Evolutionary conservation across 2,113 vertebrate genomes (phyloP), one percentile per base, ranked within the genome.

Genomic region (Strix uralensis): DNA sequence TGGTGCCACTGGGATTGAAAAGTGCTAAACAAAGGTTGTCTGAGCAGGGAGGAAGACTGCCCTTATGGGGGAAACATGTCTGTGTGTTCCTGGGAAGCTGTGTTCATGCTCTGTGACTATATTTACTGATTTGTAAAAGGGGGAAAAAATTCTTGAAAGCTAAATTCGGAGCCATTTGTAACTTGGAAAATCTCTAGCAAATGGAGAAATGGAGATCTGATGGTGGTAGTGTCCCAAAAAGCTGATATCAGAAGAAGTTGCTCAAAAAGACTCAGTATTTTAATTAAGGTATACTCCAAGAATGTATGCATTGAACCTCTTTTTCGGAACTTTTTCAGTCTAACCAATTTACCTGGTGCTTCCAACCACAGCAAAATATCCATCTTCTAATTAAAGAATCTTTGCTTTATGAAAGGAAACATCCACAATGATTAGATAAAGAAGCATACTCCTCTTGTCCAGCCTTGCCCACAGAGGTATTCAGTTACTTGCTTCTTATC

Each of bases 21-120:
- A 63, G 13, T 23, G 14, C 4, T 23, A 52, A 63, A 36, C 0
- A 0, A 58, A 89, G 11, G 10, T 23, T 49, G 20, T 23, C 8
- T 44, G 46, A 54, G 44, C 22, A 49, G 15, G 6, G 25, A 12
- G 15, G 34, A 63, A 72, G 47, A 40, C 12, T 54, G 38, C 5
- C 5, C 6, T 58, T 62, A 9, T 15, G 12, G 4, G 7, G 8
- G 10, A 80, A 62, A 51, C 13, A 10, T 3, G 2, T 36, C 46
- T 58, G 30, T 46, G 7, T 81, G 49, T 27, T 73, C 18, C 36
- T 44, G 32, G 34, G 14, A 27, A 25, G 19, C n/a, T 49, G 38
- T 11, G 6, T 54, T 83, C 7, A 20, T 30, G 44, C 11, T 59
- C 36, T 21, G 13, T 54, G 51, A 32, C 69, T 84, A 8, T 16